Evolutionary conservation across 2,113 vertebrate genomes (phyloP), one percentile per base, ranked within the genome.

Genomic region (Ageneiosus marmoratus): DNA sequence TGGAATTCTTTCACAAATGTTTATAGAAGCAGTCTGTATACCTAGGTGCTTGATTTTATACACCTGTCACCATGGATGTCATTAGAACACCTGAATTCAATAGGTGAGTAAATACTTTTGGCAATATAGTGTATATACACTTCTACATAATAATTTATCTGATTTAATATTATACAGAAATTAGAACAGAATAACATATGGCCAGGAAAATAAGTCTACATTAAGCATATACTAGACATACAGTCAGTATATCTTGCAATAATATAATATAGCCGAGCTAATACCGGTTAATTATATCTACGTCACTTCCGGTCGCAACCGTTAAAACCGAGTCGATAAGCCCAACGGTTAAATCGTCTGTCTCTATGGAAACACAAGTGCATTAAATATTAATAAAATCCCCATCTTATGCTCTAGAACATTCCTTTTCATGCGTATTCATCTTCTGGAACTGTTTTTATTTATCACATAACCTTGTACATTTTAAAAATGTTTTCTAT

Each of bases 291-390:
- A 44, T 8, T 15, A 6, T 29, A 9, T n/a, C 8, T 20, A 63
- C n/a, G 58, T 79, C 77, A 79, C 77, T 79, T 63, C 77, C 58
- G 41, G 58, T 75, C 5, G 62, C 48, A 27, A 15, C 24, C 73
- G 73, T 20, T 53, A 22, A 53, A 75, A 51, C 12, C 0, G 22
- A 48, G 0, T 41, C 4, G 2, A 34, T 46, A 27, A 46, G 20
- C 8, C 20, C 46, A 81, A 84, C 82, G 72, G 62, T 72, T 80
- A 81, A 46, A 79, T 81, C 73, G 82, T 84, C 75, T 46, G 69
- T 46, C 69, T 80, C 69, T 72, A 20, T 16, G 15, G 13, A 72
- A 51, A 72, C 46, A 60, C 37, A 29, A 77, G 50, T 15, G 44
- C 67, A 50, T 41, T 24, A 80, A 73, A 87, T 51, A 60, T 81